Evolutionary conservation across 2,888 invertebrate genomes (phyloP).

Genomic region (Latheticus oryzae): DNA sequence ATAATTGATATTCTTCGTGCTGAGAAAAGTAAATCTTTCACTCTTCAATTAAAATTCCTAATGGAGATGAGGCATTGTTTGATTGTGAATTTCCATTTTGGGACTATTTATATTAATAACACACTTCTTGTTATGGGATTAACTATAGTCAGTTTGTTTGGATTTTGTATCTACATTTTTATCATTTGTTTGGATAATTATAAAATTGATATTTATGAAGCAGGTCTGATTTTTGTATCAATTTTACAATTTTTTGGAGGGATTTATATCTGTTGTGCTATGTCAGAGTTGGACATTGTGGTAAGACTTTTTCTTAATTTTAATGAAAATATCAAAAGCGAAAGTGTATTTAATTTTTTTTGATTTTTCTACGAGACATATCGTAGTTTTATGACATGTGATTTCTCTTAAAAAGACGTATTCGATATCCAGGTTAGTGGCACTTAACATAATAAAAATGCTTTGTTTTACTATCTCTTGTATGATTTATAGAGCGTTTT

Average conservation of each 20-base stretch:
- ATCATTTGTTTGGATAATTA: constrained; percentile 4
- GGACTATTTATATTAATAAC: not conserved
- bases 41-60: not conserved
- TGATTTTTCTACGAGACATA: too few relatives aligned
- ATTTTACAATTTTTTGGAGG: constrained; percentile 4
- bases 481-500: too few relatives aligned
- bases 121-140: not conserved
- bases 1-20: not conserved
- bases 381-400: too few relatives aligned
- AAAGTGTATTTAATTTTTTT: too few relatives aligned
- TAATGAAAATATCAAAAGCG: too few relatives aligned
- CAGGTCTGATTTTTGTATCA: not conserved
- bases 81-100: constrained; percentile 4
- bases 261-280: not conserved
- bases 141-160: constrained; percentile 1
- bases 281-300: constrained; percentile 1
- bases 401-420: too few relatives aligned
- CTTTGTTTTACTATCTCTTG: too few relatives aligned
- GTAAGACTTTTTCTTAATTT: constrained; percentile 22
- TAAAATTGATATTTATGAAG: constrained; percentile 1
- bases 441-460: too few relatives aligned
- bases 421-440: too few relatives aligned
- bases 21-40: constrained; percentile 2
- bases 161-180: constrained; percentile 2
- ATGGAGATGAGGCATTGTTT: constrained; percentile 6